A percentile compares a stretch with the other conserved stretches of the same genome.
These are phyloP conservation scores for Brachirus orientalis DNA, from an alignment of 2,113 vertebrate species.

Conservation along the genomic window DNA sequence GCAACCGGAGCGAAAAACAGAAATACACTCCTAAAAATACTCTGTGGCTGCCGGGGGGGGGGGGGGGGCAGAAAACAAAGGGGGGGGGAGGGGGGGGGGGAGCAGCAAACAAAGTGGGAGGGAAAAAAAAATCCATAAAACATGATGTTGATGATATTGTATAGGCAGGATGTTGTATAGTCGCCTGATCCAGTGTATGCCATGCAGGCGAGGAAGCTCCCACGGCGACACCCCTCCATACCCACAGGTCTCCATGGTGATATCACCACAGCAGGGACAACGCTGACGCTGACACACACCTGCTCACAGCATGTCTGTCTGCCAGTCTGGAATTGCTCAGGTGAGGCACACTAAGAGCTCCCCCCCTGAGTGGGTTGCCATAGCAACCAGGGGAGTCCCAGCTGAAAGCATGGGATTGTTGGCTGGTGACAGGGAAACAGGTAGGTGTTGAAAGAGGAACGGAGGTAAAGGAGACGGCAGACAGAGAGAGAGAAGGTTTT, in stretches of 20 bases:
- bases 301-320: conserved; percentile 32
- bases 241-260: conserved; percentile 45
- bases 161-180: conserved; percentile 42
- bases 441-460: conserved; percentile 9
- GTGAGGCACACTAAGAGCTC: conserved; percentile 42
- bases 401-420: conserved; percentile 16
- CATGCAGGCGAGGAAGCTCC: conserved; percentile 27
- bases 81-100: neutral
- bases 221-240: conserved; percentile 18
- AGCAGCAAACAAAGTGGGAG: conserved; percentile 21
- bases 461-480: conserved; percentile 4
- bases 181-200: conserved; percentile 26
- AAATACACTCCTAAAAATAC: conserved; percentile 63
- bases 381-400: conserved; percentile 59
- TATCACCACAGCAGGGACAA: conserved; percentile 15
- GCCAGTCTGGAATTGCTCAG: conserved; percentile 60
- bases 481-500: neutral
- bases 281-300: conserved; percentile 41
- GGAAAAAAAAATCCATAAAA: conserved; percentile 41
- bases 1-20: conserved; percentile 36
- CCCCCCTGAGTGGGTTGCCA: conserved; percentile 40
- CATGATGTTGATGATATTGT: conserved; percentile 53
- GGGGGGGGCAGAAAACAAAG: conserved; percentile 27
- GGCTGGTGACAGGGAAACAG: conserved; percentile 29
- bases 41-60: conserved; percentile 13